A percentile compares a stretch with the other conserved stretches of the same genome.
phyloP scores from a whole-genome alignment of 2,797 vertebrate species.

The Coranthus polyacanthus region DNA sequence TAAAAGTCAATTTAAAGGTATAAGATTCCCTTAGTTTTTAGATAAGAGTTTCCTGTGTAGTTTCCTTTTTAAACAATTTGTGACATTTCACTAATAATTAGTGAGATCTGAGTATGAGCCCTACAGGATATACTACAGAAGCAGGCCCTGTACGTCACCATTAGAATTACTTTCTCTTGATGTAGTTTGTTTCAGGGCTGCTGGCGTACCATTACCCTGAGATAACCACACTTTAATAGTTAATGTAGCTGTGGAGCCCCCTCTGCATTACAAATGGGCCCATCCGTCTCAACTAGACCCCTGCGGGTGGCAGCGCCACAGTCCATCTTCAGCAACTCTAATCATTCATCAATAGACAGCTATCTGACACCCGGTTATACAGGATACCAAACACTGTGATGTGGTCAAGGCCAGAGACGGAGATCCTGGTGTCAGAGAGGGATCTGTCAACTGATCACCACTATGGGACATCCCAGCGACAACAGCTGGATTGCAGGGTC shows the following conservation, averaged over 20 bases:
- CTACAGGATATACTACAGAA: slow-evolving; percentile 18
- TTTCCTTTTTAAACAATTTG: slow-evolving; percentile 22
- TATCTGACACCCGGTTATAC: slow-evolving; percentile 72
- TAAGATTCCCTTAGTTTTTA: background rate
- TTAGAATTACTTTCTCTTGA: slow-evolving; percentile 49
- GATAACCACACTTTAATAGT: slow-evolving; percentile 86
- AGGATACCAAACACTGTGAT: slow-evolving; percentile 65
- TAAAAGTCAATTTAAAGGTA: slow-evolving; percentile 26
- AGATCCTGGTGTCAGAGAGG: slow-evolving; percentile 74
- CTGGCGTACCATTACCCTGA: slow-evolving; percentile 75
- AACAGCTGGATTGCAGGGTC: slow-evolving; percentile 65
- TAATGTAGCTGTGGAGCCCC: slow-evolving; percentile 78
- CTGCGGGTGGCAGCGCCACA: slow-evolving; percentile 59
- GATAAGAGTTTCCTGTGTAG: slow-evolving; percentile 2
- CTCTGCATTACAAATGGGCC: slow-evolving; percentile 82
- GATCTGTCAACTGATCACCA: slow-evolving; percentile 74
- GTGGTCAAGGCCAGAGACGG: slow-evolving; percentile 76
- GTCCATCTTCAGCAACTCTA: slow-evolving; percentile 73
- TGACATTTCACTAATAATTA: slow-evolving; percentile 53
- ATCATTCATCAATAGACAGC: slow-evolving; percentile 79
- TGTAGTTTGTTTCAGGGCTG: slow-evolving; percentile 64
- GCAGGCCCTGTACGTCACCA: slow-evolving; percentile 59
- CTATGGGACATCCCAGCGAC: slow-evolving; percentile 36
- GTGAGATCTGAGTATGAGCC: slow-evolving; percentile 27
- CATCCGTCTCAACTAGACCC: slow-evolving; percentile 78